Evolutionary conservation across 2,113 vertebrate genomes (phyloP).

Genomic region (Zosterops pallidus): DNA sequence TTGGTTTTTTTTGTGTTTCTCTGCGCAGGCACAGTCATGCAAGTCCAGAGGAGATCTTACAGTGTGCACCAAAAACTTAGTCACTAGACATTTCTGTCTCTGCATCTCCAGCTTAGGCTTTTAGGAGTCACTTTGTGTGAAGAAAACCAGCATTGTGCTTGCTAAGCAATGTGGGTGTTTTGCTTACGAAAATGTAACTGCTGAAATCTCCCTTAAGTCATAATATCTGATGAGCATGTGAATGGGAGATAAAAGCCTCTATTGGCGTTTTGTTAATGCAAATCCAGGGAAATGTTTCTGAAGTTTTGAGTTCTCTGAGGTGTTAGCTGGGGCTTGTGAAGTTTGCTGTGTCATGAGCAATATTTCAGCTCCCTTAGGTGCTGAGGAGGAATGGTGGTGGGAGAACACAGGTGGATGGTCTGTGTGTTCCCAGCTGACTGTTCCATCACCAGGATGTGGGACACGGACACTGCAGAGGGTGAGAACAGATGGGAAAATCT

Average conservation of each 20-base stretch:
- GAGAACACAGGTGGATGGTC: background rate
- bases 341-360: background rate
- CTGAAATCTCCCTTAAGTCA: background rate
- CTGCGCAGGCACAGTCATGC: background rate
- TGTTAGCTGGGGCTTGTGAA: background rate
- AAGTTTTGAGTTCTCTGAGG: background rate
- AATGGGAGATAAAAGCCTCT: background rate
- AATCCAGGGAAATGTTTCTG: background rate
- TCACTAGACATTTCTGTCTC: background rate
- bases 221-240: background rate
- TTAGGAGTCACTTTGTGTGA: background rate
- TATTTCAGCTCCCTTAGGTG: background rate
- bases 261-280: background rate
- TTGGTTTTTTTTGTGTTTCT: fast-evolving
- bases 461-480: background rate
- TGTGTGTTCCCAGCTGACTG: background rate
- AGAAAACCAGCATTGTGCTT: background rate
- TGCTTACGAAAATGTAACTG: background rate
- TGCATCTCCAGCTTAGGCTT: background rate
- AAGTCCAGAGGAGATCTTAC: background rate
- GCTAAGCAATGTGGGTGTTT: background rate
- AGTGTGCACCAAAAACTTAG: background rate
- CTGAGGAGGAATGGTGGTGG: background rate
- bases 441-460: fast-evolving
- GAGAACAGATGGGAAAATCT: background rate